Conservation (phyloP, 2,113 vertebrate species). For the Pseudorhombus dupliciocellatus region DNA sequence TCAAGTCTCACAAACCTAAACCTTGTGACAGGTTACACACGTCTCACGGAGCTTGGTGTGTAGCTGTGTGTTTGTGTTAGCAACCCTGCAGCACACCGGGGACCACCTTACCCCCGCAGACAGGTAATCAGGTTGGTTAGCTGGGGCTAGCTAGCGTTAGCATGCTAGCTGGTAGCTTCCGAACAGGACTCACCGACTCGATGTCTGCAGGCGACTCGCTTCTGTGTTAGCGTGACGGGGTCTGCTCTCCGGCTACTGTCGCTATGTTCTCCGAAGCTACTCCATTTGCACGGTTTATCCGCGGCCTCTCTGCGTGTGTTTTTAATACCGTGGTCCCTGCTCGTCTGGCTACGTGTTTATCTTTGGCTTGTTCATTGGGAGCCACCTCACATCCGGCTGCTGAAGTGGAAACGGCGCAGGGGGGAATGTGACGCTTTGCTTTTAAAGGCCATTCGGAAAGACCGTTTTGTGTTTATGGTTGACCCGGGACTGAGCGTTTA, state of each 20-base stretch:
- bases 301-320: background rate
- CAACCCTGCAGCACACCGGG: background rate
- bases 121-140: constrained; percentile 41
- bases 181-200: constrained; percentile 57
- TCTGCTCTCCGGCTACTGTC: constrained; percentile 5
- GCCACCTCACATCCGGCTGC: constrained; percentile 84
- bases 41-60: background rate
- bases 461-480: fast-evolving
- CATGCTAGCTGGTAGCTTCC: constrained; percentile 38
- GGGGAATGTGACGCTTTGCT: background rate
- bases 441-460: no score
- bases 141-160: constrained; percentile 47
- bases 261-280: constrained; percentile 15
- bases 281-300: constrained; percentile 44
- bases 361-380: constrained; percentile 76
- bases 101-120: background rate
- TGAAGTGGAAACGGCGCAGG: constrained; percentile 41
- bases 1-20: background rate
- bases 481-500: background rate
- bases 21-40: background rate
- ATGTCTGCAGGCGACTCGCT: constrained; percentile 28
- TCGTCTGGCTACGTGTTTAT: constrained; percentile 82
- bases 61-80: background rate
- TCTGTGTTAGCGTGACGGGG: background rate
- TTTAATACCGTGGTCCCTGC: constrained; percentile 36